Evolutionary conservation across 2,113 vertebrate species (phyloP).

Genomic region (Erinaceus europaeus): DNA sequence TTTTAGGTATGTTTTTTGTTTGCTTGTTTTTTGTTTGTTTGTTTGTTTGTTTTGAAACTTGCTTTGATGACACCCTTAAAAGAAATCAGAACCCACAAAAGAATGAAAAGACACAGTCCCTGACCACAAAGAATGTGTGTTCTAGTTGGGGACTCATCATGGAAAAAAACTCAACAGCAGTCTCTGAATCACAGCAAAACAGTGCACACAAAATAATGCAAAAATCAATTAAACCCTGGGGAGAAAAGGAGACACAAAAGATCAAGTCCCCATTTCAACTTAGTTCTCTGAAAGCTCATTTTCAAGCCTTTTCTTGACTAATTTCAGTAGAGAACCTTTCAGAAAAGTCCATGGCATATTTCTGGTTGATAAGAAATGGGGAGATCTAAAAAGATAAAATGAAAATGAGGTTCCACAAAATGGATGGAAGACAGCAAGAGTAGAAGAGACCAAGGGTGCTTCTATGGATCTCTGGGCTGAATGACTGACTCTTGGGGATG

Average conservation of each 20-base stretch:
- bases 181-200: conserved; percentile 21
- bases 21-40: not conserved
- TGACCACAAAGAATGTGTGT: not conserved
- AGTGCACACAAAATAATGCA: not conserved
- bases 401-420: not conserved
- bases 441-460: not conserved
- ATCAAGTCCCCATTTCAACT: not conserved
- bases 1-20: not conserved
- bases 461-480: not conserved
- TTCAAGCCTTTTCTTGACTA: not conserved
- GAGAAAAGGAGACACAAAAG: not conserved
- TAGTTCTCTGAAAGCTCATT: not conserved
- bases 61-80: conserved; percentile 6
- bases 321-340: not conserved
- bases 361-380: not conserved
- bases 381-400: not conserved
- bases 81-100: conserved; percentile 29
- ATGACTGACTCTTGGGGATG: too few species aligned
- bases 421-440: not conserved
- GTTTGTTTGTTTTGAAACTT: too few species aligned
- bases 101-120: not conserved
- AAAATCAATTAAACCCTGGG: not conserved
- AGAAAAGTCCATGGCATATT: not conserved
- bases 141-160: not conserved
- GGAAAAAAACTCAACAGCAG: not conserved